phyloP scores from a whole-genome alignment of 2,797 vertebrate genomes.

The Otus scops region DNA sequence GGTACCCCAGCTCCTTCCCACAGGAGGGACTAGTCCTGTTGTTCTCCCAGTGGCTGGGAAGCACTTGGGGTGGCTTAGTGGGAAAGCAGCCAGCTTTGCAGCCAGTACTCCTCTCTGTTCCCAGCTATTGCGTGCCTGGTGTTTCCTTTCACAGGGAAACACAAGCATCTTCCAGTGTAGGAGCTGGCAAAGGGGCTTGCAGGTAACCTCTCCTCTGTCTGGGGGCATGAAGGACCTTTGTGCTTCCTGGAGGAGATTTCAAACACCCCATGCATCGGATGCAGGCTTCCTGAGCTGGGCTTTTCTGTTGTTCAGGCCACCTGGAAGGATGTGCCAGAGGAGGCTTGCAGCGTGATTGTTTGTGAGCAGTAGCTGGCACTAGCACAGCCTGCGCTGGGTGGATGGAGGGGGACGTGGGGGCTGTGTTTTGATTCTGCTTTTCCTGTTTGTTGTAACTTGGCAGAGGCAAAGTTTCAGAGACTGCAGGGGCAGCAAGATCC shows the following conservation, averaged over 20 bases:
- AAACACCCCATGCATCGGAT: not conserved
- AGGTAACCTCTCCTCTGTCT: not conserved
- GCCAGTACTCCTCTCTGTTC: not conserved
- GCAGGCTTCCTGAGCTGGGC: not conserved
- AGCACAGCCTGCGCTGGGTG: not conserved
- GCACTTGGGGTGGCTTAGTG: not conserved
- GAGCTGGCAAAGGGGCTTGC: not conserved
- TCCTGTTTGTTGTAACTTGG: slow-evolving; percentile 51
- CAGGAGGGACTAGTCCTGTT: not conserved
- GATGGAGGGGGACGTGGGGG: not conserved
- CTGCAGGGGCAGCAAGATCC: not conserved
- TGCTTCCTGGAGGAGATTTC: slow-evolving; percentile 5
- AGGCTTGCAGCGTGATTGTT: not conserved
- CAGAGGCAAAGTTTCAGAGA: slow-evolving; percentile 7
- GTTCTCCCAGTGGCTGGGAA: not conserved
- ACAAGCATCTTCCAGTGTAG: not conserved
- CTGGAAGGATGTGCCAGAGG: slow-evolving; percentile 37
- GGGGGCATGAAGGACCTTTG: not conserved
- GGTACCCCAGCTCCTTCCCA: not conserved
- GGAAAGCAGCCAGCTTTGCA: not conserved
- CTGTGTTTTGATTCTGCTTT: slow-evolving; percentile 46
- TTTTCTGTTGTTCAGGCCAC: slow-evolving; percentile 24
- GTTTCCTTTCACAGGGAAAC: not conserved
- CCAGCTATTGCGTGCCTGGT: not conserved
- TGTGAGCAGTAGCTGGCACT: not conserved